phyloP scores from a whole-genome alignment of 2,113 vertebrate genomes.

The Barbus barbus region DNA sequence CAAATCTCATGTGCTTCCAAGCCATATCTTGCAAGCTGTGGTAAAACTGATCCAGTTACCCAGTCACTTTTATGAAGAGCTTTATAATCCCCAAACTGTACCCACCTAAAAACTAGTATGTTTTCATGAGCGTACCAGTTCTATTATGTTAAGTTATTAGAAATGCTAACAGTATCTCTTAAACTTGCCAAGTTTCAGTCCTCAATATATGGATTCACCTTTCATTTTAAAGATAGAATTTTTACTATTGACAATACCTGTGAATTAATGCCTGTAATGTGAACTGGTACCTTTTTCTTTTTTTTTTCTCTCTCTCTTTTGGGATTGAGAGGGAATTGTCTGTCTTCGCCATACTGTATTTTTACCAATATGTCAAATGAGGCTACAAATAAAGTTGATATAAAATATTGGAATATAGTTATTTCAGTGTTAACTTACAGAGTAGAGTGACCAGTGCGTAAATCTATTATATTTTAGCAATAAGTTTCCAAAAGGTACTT shows the following conservation, averaged over 20 bases:
- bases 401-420: constrained; percentile 43
- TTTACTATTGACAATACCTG: constrained; percentile 37
- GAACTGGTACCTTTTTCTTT: constrained; percentile 43
- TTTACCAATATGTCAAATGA: constrained; percentile 67
- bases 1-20: constrained; percentile 70
- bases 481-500: background rate
- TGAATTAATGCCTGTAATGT: constrained; percentile 36
- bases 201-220: constrained; percentile 1
- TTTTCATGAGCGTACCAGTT: constrained; percentile 26
- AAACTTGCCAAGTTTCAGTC: constrained; percentile 42
- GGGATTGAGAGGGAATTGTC: constrained; percentile 43
- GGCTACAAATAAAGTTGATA: constrained; percentile 74
- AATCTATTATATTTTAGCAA: background rate
- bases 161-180: constrained; percentile 26
- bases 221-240: constrained; percentile 38
- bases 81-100: constrained; percentile 22
- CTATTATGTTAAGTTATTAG: constrained; percentile 6
- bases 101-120: background rate
- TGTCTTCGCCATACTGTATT: constrained; percentile 68
- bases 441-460: background rate
- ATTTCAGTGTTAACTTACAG: background rate
- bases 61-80: constrained; percentile 22
- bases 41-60: constrained; percentile 5
- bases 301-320: background rate
- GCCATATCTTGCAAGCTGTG: constrained; percentile 60